Evolutionary conservation across 2,888 invertebrate genomes (phyloP), one percentile per base, ranked within the genome.

Genomic region (Stenichneumon culpator): DNA sequence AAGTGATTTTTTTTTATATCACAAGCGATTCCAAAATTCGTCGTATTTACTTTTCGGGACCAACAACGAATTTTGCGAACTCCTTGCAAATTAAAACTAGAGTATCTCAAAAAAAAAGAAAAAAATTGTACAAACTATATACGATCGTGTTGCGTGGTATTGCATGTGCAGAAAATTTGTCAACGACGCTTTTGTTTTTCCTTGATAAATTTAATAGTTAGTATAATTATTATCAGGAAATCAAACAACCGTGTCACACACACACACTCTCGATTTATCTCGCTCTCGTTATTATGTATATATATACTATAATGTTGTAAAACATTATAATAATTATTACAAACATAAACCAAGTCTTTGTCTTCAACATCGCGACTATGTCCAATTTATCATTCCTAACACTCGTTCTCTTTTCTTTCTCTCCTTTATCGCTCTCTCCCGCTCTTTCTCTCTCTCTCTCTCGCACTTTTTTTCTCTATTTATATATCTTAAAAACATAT

Each of bases 271-370:
- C 19, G n/a, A n/a, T 57, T 57, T 57, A 36, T 67, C 44, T 68
- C n/a, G 14, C 22, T 68, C 32, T 28, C 67, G 5, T 28, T 39
- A 39, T 25, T 54, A n/a, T 60, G 32, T 69, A 47, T 83, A 67
- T 83, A 25, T 74, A 79, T 54, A 72, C 50, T 65, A 78, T 77
- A 78, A 83, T 83, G 77, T 79, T 83, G 86, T 69, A 83, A 83
- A 84, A 84, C 84, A 80, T 87, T 67, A 86, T 82, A 82, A 86
- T 82, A 86, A 86, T 86, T 84, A 83, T 77, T 89, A 88, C 87
- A 89, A 90, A 90, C 89, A 87, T 89, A 90, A 90, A 90, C 89
- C 89, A 87, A 91, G 89, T 90, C 89, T 91, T 91, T 90, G 88
- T 91, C 88, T 88, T 90, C 87, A 87, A 91, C 87, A 86, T 87